Percentiles rank a stretch among this genome's conserved stretches.
phyloP scores from a whole-genome alignment of 2,113 vertebrate genomes.

The Spizaetus ornatus region DNA sequence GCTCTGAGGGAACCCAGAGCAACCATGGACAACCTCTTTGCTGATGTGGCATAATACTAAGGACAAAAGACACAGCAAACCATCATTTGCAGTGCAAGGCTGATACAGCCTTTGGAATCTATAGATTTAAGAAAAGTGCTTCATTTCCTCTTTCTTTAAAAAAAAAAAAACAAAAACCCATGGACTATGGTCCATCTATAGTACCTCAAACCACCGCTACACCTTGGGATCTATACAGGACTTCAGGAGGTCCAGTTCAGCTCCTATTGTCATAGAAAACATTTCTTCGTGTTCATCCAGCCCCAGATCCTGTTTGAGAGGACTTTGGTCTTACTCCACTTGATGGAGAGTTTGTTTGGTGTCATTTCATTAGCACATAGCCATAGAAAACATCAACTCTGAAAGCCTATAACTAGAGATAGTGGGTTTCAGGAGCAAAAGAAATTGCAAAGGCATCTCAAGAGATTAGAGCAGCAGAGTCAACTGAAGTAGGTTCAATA shows the following conservation, averaged over 20 bases:
- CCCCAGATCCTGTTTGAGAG: background rate
- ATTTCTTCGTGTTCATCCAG: background rate
- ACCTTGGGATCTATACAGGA: background rate
- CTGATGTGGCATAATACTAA: background rate
- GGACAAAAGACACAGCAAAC: background rate
- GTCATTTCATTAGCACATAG: background rate
- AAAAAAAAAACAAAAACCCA: background rate
- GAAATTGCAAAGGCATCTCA: background rate
- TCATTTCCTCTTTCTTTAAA: background rate
- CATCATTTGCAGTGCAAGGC: background rate
- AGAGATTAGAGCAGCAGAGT: background rate
- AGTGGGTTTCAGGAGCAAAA: background rate
- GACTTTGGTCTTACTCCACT: background rate
- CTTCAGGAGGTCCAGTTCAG: background rate
- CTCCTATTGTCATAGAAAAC: background rate
- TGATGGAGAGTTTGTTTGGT: background rate
- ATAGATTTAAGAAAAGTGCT: background rate
- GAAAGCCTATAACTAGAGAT: background rate
- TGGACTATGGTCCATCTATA: too few species aligned
- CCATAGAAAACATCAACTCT: background rate
- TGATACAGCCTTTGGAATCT: background rate
- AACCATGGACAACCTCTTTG: fast-evolving
- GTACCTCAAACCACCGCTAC: background rate
- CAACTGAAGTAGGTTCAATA: background rate
- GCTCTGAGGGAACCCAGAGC: background rate